Percentiles rank a stretch among this genome's conserved stretches.
These are phyloP conservation scores for Epinephelus cyanopodus DNA, from an alignment of 2,113 vertebrate species.

Conservation along the genomic window DNA sequence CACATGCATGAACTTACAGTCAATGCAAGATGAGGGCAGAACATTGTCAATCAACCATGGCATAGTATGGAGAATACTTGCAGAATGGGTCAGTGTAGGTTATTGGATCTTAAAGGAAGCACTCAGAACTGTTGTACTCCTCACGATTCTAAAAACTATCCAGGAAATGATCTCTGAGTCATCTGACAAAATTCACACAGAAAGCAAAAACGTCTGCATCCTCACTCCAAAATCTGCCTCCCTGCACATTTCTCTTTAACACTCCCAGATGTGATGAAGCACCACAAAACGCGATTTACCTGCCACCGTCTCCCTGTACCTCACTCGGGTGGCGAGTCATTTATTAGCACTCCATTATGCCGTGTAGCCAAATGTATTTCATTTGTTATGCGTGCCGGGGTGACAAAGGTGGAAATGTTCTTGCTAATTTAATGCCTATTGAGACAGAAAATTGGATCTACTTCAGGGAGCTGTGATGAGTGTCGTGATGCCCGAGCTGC, in stretches of 20 bases:
- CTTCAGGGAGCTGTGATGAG: slow-evolving; percentile 77
- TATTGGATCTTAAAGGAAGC: slow-evolving; percentile 20
- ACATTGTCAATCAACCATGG: slow-evolving; percentile 20
- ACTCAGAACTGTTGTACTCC: background rate
- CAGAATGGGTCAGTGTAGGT: slow-evolving; percentile 8
- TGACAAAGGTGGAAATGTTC: slow-evolving; percentile 80
- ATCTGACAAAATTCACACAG: slow-evolving; percentile 13
- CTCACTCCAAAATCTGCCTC: slow-evolving; percentile 22
- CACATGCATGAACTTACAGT: background rate
- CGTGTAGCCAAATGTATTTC: slow-evolving; percentile 77
- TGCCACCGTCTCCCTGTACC: slow-evolving; percentile 41
- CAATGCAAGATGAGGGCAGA: background rate
- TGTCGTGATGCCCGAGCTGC: slow-evolving; percentile 65
- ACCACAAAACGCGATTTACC: slow-evolving; percentile 42
- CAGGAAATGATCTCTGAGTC: slow-evolving; percentile 21
- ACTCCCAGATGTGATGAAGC: slow-evolving; percentile 34
- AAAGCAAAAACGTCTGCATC: slow-evolving; percentile 15
- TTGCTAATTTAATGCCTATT: slow-evolving; percentile 86
- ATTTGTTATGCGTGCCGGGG: slow-evolving; percentile 76
- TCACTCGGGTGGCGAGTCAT: slow-evolving; percentile 51
- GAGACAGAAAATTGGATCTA: slow-evolving; percentile 86
- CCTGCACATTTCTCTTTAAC: slow-evolving; percentile 36
- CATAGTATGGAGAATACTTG: background rate
- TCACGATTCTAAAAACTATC: background rate
- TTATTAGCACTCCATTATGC: slow-evolving; percentile 77